Percentiles rank a stretch among this genome's conserved stretches.
These are phyloP conservation scores for Sebastes oblongus DNA, from an alignment of 2,797 vertebrate genomes.

Conservation along the genomic window DNA sequence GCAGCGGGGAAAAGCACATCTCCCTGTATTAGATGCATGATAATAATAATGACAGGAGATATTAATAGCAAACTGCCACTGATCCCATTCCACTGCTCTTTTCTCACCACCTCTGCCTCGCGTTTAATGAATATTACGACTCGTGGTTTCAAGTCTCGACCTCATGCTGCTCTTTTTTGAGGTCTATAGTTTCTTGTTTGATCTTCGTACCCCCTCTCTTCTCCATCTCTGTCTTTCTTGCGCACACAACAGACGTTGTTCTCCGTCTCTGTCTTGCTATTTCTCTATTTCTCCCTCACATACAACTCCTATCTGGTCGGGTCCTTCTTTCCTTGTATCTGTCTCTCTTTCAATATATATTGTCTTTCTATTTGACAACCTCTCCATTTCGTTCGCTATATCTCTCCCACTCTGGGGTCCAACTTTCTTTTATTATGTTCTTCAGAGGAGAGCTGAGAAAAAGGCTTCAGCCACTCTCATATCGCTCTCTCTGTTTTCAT, in stretches of 20 bases:
- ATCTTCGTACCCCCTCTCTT: slow-evolving; percentile 35
- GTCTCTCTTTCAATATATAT: slow-evolving; percentile 26
- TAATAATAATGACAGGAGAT: slow-evolving; percentile 47
- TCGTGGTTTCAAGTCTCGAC: slow-evolving; percentile 36
- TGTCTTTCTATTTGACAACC: slow-evolving; percentile 39
- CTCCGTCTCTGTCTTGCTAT: slow-evolving; percentile 43
- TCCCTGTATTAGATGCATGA: slow-evolving; percentile 40
- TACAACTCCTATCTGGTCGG: slow-evolving; percentile 29
- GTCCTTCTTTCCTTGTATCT: slow-evolving; percentile 32
- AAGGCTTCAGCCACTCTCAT: slow-evolving; percentile 6
- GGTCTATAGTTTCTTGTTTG: slow-evolving; percentile 44
- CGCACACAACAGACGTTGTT: slow-evolving; percentile 54
- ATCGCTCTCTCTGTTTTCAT: slow-evolving; percentile 41
- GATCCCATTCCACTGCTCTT: slow-evolving; percentile 15
- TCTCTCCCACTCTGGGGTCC: slow-evolving; percentile 43
- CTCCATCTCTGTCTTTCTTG: slow-evolving; percentile 44
- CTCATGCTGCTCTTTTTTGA: slow-evolving; percentile 37
- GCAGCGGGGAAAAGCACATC: slow-evolving; percentile 28
- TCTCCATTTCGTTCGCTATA: slow-evolving; percentile 39
- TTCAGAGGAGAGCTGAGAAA: slow-evolving; percentile 33
- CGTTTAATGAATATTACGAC: slow-evolving; percentile 29
- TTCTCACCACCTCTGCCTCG: slow-evolving; percentile 1
- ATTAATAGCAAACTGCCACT: slow-evolving; percentile 50
- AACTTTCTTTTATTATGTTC: slow-evolving; percentile 56
- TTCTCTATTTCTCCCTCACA: slow-evolving; percentile 27